phyloP scores from a whole-genome alignment of 2,797 vertebrate species.

The Pseudochirops corinnae region DNA sequence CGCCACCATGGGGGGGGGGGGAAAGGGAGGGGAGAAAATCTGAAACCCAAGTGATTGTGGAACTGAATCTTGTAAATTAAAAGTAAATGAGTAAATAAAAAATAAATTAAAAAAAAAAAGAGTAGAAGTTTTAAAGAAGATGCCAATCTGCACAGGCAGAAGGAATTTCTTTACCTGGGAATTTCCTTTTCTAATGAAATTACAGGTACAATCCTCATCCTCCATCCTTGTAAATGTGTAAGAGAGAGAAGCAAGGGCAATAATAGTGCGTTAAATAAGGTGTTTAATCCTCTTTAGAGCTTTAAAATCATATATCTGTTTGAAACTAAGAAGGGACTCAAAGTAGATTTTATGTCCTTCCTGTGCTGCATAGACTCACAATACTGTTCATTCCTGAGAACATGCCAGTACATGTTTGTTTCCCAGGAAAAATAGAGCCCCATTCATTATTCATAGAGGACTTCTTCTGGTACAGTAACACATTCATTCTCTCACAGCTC shows the following conservation, averaged over 20 bases:
- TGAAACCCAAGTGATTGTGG: too few species aligned
- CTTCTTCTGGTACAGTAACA: conserved; percentile 69
- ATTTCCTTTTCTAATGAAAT: neutral
- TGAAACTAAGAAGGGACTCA: conserved; percentile 58
- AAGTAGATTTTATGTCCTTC: conserved; percentile 58
- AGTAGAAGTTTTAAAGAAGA: neutral
- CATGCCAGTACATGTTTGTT: conserved; percentile 72
- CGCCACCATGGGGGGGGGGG: too few species aligned
- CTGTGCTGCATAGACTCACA: conserved; percentile 52
- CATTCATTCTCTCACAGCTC: conserved; percentile 76
- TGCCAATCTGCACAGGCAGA: neutral
- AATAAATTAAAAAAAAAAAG: too few species aligned
- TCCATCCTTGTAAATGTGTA: conserved; percentile 64
- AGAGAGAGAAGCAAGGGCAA: conserved; percentile 37
- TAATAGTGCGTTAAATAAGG: conserved; percentile 57
- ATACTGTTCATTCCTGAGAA: conserved; percentile 65
- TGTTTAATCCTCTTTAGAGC: conserved; percentile 52
- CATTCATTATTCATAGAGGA: conserved; percentile 76
- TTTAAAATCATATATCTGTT: conserved; percentile 72
- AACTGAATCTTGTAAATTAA: too few species aligned
- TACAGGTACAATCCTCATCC: neutral
- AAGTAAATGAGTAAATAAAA: too few species aligned
- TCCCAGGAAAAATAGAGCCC: conserved; percentile 77
- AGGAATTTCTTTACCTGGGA: neutral
- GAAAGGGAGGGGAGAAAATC: too few species aligned